A percentile compares a stretch with the other conserved stretches of the same genome.
phyloP scores from a whole-genome alignment of 2,113 vertebrate species.

The Amblyopsis rosae region DNA sequence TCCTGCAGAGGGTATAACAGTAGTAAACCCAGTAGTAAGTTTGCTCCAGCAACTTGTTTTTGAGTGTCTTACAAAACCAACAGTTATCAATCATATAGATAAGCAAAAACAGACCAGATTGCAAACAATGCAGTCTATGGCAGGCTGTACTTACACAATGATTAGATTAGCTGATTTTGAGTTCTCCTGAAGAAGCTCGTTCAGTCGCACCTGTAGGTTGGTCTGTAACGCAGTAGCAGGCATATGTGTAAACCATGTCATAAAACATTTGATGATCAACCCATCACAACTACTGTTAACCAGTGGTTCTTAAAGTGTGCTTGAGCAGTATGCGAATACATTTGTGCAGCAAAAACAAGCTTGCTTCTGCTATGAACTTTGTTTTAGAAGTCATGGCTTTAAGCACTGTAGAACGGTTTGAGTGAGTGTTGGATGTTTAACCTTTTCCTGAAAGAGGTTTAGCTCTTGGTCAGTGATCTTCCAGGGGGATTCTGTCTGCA shows the following conservation, averaged over 20 bases:
- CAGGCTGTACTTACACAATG: constrained; percentile 86
- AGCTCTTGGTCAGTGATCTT: constrained; percentile 95
- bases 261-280: neutral
- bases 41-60: neutral
- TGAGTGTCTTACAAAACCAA: neutral
- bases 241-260: neutral
- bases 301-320: neutral
- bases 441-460: constrained; percentile 91
- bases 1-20: constrained; percentile 74
- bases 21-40: neutral
- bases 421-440: constrained; percentile 52
- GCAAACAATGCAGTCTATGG: neutral
- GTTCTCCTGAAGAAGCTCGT: constrained; percentile 89
- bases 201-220: constrained; percentile 90
- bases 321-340: neutral
- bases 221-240: constrained; percentile 76
- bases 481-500: constrained; percentile 86
- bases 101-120: neutral
- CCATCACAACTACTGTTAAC: neutral
- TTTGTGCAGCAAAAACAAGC: neutral
- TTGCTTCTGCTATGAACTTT: neutral
- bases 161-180: constrained; percentile 91
- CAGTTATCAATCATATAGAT: neutral
- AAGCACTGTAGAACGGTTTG: neutral
- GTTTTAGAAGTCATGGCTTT: neutral